Evolutionary conservation across 1,140 invertebrate species (phyloP), one percentile per base, ranked within the genome.

Genomic region (Macrobrachium nipponense): DNA sequence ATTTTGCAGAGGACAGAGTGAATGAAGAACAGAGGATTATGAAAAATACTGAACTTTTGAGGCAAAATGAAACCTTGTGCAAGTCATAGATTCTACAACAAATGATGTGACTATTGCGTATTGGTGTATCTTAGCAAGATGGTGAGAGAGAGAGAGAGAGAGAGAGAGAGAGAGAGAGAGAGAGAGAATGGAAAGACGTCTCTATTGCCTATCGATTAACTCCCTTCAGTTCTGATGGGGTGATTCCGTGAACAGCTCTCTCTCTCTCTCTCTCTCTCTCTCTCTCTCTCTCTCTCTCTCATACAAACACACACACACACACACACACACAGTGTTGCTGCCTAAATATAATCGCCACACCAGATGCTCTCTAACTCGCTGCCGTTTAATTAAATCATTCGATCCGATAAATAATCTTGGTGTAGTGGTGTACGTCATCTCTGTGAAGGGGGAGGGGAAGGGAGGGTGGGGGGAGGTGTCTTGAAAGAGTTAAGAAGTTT

Each of bases 181-280:
- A 72, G 70, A 72, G 70, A 70, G 66, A 70, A 10, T 6, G 66
- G 36, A 36, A 70, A 36, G 36, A 44, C 64, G 66, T 81, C 82
- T 77, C 82, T 76, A 83, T 83, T 83, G 82, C 76, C 72, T 83
- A 77, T 83, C 73, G 82, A 83, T 83, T 83, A 83, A 83, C 76
- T 77, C 82, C 75, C 23, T 60, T 23, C 82, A 73, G 66, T 17
- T 23, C 60, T 17, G 27, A 18, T 23, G 66, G 66, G 11, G 77
- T 70, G 23, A 70, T 70, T 20, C 68, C 68, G 68, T 70, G 43
- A 70, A 70, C 68, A 27, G 68, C 6, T 60, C 5, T 80, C 60
- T 36, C 27, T 62, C 59, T 27, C 61, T 61, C 43, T 43, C 36
- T 27, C 14, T 62, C 59, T 61, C 36, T 51, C 58, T 44, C 51